Conservation (phyloP, 2,113 vertebrate species). For the Prunella fulvescens region DNA sequence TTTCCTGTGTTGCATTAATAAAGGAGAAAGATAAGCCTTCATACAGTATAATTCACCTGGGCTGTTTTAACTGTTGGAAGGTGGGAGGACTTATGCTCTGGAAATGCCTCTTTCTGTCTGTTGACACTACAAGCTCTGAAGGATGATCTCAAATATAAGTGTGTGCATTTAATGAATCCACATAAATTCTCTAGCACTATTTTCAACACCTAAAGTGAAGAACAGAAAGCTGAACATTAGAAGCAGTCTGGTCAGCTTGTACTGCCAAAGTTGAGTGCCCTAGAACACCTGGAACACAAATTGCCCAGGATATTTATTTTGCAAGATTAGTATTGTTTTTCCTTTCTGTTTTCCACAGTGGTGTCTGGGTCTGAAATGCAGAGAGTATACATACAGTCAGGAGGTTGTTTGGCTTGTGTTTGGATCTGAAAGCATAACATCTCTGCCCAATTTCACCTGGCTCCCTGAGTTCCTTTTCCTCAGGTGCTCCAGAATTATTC, state of each 20-base stretch:
- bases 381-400: rapidly evolving
- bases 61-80: not conserved
- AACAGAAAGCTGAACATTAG: not conserved
- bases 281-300: not conserved
- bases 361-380: not conserved
- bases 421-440: not conserved
- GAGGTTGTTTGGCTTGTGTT: not conserved
- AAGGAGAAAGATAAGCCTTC: not conserved
- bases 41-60: not conserved
- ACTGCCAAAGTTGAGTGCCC: not conserved
- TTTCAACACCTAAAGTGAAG: not conserved
- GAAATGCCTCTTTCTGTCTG: not conserved
- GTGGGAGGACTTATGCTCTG: not conserved
- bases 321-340: not conserved
- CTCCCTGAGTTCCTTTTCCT: not conserved
- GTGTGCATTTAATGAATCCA: not conserved
- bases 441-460: not conserved
- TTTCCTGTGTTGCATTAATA: not conserved
- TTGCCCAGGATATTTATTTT: not conserved
- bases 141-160: not conserved
- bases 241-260: not conserved
- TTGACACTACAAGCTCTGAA: not conserved
- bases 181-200: not conserved
- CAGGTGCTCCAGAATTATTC: not conserved
- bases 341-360: not conserved